Percentiles rank a stretch among this genome's conserved stretches.
These are phyloP conservation scores for Eulemur albifrons DNA, from an alignment of 2,797 vertebrate species.

Conservation along the genomic window DNA sequence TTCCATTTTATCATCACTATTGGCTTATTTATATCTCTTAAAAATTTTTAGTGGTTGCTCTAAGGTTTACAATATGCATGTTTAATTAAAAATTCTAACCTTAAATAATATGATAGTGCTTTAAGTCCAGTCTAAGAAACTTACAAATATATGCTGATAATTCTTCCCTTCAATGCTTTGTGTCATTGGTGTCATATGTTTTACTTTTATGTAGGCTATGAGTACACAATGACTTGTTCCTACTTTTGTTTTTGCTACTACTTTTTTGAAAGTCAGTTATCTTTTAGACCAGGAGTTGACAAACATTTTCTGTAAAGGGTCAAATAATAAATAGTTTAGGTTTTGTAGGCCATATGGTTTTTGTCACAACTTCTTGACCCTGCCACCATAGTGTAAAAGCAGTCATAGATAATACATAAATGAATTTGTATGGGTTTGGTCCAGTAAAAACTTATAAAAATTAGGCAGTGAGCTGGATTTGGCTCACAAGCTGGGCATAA, in stretches of 20 bases:
- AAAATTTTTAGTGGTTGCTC: not conserved
- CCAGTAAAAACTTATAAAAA: not conserved
- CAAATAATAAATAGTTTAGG: not conserved
- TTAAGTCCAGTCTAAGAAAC: not conserved
- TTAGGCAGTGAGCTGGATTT: not conserved
- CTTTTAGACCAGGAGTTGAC: not conserved
- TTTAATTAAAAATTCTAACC: conserved; percentile 23
- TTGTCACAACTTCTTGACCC: not conserved
- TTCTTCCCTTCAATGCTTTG: not conserved
- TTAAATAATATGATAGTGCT: not conserved
- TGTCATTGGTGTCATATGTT: not conserved
- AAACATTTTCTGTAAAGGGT: not conserved
- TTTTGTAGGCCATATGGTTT: not conserved
- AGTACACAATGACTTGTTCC: not conserved
- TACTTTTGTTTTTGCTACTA: not conserved
- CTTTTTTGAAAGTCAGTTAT: not conserved
- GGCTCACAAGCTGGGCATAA: too few relatives aligned
- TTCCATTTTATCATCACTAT: not conserved
- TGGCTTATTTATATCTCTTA: not conserved
- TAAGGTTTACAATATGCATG: not conserved
- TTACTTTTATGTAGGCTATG: not conserved
- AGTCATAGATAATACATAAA: not conserved
- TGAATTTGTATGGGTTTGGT: not conserved
- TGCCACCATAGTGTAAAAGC: not conserved
- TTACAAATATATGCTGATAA: not conserved